Evolutionary conservation across 2,888 invertebrate genomes (phyloP).

Genomic region (Watsonalla cultraria): DNA sequence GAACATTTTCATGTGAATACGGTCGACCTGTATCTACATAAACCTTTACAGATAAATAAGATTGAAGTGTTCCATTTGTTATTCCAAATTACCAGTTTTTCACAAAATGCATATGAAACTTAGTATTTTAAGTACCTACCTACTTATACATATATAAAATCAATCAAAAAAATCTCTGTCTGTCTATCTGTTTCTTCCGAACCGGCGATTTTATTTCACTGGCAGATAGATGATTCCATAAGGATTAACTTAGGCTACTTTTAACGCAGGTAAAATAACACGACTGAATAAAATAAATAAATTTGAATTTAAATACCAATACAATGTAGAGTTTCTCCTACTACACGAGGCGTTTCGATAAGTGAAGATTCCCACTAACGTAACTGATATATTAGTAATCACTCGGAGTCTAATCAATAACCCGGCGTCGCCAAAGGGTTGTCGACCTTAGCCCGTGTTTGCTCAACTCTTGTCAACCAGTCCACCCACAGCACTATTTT

Average conservation of each 20-base stretch:
- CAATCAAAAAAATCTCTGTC: too few relatives aligned
- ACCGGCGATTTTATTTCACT: too few relatives aligned
- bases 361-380: slow-evolving; percentile 27
- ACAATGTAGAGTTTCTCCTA: not conserved
- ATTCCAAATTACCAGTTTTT: too few relatives aligned
- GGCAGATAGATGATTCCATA: too few relatives aligned
- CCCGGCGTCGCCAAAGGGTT: slow-evolving; percentile 44
- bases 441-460: slow-evolving; percentile 62
- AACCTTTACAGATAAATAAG: not conserved
- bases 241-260: too few relatives aligned
- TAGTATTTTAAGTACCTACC: too few relatives aligned
- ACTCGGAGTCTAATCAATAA: slow-evolving; percentile 53
- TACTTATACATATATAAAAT: too few relatives aligned
- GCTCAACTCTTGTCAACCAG: slow-evolving; percentile 62
- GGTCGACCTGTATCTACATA: not conserved
- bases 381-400: slow-evolving; percentile 54
- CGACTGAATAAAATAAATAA: too few relatives aligned
- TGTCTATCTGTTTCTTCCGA: too few relatives aligned
- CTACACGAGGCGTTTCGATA: not conserved
- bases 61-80: too few relatives aligned
- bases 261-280: too few relatives aligned
- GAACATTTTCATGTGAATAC: not conserved
- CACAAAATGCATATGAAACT: too few relatives aligned
- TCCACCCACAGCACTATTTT: slow-evolving; percentile 65
- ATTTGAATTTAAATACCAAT: not conserved